phyloP scores from a whole-genome alignment of 2,888 invertebrate species.

The Ganaspis brasiliensis region DNA sequence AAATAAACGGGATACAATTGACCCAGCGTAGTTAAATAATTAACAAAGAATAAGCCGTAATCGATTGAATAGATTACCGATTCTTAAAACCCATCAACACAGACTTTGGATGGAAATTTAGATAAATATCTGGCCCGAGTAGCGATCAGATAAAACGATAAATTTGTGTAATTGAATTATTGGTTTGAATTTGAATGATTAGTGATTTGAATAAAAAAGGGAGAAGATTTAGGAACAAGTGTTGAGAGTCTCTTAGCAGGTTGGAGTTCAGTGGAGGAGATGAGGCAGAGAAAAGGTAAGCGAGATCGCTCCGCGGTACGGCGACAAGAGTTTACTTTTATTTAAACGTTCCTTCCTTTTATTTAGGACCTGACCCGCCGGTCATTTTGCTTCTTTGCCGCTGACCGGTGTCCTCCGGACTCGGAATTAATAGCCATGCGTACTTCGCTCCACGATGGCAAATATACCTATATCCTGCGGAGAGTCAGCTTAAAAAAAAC shows the following conservation, averaged over 20 bases:
- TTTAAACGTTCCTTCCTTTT: slow-evolving; percentile 79
- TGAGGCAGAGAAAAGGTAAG: slow-evolving; percentile 17
- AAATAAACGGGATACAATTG: no score
- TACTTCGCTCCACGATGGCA: slow-evolving; percentile 69
- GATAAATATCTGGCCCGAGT: no score
- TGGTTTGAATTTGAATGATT: no score
- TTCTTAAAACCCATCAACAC: no score
- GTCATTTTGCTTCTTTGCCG: slow-evolving; percentile 73
- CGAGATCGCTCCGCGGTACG: slow-evolving; percentile 48
- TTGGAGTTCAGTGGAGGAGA: slow-evolving; percentile 28
- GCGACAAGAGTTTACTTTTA: slow-evolving; percentile 80
- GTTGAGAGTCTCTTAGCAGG: not conserved
- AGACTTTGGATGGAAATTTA: no score
- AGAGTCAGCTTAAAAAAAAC: slow-evolving; percentile 67
- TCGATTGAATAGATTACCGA: no score
- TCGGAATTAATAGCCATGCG: slow-evolving; percentile 77
- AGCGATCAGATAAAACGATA: no score
- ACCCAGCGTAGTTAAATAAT: no score
- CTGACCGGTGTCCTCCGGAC: slow-evolving; percentile 74
- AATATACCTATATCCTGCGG: slow-evolving; percentile 66
- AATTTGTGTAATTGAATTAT: no score
- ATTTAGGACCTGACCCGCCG: slow-evolving; percentile 79
- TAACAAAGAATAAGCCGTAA: no score
- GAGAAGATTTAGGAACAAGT: not conserved
- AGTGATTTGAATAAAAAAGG: no score